Conservation (phyloP, 2,113 vertebrate species). For the Cyanoderma ruficeps region DNA sequence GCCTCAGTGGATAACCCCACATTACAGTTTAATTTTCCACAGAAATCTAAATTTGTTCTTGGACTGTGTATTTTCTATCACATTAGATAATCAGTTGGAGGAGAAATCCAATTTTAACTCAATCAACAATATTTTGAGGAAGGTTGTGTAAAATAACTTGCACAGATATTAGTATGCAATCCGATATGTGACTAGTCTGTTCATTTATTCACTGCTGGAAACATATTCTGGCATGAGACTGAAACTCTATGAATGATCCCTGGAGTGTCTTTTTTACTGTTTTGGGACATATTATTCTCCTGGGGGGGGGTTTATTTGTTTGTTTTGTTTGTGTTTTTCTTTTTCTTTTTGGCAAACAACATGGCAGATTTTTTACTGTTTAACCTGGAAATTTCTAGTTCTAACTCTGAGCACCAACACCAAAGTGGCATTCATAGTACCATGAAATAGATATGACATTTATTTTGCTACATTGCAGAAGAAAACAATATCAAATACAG, state of each 20-base stretch:
- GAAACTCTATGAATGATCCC: background rate
- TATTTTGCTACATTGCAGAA: background rate
- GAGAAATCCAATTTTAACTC: conserved; percentile 75
- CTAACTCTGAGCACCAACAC: background rate
- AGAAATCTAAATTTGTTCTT: conserved; percentile 70
- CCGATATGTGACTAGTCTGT: background rate
- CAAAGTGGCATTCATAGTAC: background rate
- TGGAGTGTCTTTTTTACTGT: background rate
- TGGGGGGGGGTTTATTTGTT: rapidly evolving
- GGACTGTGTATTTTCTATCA: conserved; percentile 69
- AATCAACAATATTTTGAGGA: conserved; percentile 57
- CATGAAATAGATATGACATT: background rate
- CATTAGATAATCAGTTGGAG: conserved; percentile 70
- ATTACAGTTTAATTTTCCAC: conserved; percentile 70
- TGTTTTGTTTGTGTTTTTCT: background rate
- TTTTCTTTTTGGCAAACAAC: background rate
- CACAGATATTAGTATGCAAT: background rate
- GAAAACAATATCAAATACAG: background rate
- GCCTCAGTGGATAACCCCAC: conserved; percentile 44
- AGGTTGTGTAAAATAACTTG: background rate
- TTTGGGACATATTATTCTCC: background rate
- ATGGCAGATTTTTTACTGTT: background rate
- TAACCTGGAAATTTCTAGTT: background rate
- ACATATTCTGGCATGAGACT: background rate
- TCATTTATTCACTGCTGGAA: background rate